Evolutionary conservation across 2,113 vertebrate genomes (phyloP).

Genomic region (Bubalus kerabau): DNA sequence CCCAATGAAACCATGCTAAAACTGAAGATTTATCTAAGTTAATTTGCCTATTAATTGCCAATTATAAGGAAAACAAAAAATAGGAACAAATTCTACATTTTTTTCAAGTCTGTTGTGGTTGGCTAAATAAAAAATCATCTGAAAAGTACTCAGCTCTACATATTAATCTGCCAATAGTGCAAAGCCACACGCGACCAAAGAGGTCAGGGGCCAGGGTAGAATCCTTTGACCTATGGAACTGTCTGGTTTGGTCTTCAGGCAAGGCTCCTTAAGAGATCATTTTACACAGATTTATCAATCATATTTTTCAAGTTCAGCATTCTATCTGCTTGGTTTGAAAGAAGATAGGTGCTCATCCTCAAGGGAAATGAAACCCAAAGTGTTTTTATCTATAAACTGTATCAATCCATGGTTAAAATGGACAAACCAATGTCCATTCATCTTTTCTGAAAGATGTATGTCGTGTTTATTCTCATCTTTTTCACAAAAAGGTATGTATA

Average conservation of each 20-base stretch:
- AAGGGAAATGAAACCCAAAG: conserved; percentile 53
- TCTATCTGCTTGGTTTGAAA: conserved; percentile 47
- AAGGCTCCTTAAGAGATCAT: conserved; percentile 67
- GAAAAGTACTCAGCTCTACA: conserved; percentile 66
- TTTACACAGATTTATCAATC: conserved; percentile 68
- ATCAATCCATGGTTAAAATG: conserved; percentile 26
- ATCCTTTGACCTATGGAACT: conserved; percentile 85
- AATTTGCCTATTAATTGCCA: conserved; percentile 49
- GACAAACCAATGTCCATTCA: conserved; percentile 62
- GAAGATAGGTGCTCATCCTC: conserved; percentile 55
- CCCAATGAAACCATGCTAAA: conserved; percentile 26
- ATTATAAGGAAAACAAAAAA: conserved; percentile 24
- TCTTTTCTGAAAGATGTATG: conserved; percentile 70
- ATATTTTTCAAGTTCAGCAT: conserved; percentile 71
- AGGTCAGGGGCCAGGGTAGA: conserved; percentile 83
- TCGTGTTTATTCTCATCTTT: conserved; percentile 68
- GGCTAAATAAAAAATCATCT: conserved; percentile 72
- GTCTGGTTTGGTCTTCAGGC: conserved; percentile 71
- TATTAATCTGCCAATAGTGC: conserved; percentile 85
- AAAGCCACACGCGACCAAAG: conserved; percentile 78
- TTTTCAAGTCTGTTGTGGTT: conserved; percentile 66
- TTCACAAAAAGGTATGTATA: conserved; percentile 63
- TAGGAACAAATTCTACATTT: conserved; percentile 48
- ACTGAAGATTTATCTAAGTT: conserved; percentile 9
- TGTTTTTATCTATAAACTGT: conserved; percentile 44